These are phyloP conservation scores for Chrysotoxum bicinctum DNA, from an alignment of 2,888 invertebrate genomes.

Conservation along the genomic window DNA sequence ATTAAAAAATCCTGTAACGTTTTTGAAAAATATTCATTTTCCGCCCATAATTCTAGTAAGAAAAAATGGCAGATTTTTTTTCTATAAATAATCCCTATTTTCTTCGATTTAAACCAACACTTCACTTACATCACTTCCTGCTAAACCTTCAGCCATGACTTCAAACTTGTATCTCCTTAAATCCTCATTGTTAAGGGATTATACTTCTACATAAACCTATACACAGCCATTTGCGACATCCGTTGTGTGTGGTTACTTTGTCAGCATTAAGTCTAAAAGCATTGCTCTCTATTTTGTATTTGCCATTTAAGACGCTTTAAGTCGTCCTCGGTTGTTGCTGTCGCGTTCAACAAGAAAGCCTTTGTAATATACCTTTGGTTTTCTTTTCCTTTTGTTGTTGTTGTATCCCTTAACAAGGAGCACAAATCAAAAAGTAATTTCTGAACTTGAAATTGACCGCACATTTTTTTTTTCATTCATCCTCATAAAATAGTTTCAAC, in stretches of 20 bases:
- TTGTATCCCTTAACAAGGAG: not conserved
- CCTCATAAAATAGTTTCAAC: not conserved
- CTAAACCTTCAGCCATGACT: not conserved
- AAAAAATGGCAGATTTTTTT: not conserved
- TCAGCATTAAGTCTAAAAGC: conserved; percentile 20
- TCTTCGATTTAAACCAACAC: not conserved
- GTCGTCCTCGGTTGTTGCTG: conserved; percentile 21
- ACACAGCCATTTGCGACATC: not conserved
- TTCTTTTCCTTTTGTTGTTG: not conserved
- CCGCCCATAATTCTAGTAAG: not conserved
- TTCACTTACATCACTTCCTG: not conserved
- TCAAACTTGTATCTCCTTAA: not conserved
- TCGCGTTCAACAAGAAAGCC: conserved; percentile 2
- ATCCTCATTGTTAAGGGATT: conserved; percentile 9
- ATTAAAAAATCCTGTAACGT: too few relatives aligned
- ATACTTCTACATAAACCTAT: not conserved
- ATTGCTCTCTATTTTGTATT: conserved; percentile 20
- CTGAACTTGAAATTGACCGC: conserved; percentile 24
- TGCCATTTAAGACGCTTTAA: conserved; percentile 28
- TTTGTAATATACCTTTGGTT: conserved; percentile 8
- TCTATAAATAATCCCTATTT: rapidly evolving
- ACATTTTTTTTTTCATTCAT: conserved; percentile 1
- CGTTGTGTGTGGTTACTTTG: conserved; percentile 22
- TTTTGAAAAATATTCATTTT: too few relatives aligned
- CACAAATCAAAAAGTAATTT: conserved; percentile 5